Conservation (phyloP, 2,797 vertebrate species). For the Xiphophorus birchmanni region DNA sequence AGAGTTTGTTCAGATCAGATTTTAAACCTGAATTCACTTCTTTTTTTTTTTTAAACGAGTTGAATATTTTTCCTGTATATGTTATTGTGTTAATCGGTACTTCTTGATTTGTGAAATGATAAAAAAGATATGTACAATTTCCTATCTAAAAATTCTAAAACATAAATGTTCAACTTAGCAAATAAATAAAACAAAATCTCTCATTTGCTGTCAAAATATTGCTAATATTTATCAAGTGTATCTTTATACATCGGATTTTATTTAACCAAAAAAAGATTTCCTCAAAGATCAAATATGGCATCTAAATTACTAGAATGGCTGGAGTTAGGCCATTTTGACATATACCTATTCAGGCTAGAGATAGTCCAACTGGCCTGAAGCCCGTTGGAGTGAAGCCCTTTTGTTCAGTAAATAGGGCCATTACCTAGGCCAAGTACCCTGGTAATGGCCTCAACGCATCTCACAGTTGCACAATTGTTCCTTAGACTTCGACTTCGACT, state of each 20-base stretch:
- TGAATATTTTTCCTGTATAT: neutral
- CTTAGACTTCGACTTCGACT: too few relatives aligned
- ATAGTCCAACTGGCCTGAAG: too few relatives aligned
- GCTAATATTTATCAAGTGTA: neutral
- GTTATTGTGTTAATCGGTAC: neutral
- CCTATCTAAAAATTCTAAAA: neutral
- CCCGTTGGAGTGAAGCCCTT: too few relatives aligned
- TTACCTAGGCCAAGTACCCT: too few relatives aligned
- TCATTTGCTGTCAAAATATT: neutral
- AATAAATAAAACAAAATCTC: neutral
- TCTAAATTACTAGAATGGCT: too few relatives aligned
- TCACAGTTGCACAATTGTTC: too few relatives aligned
- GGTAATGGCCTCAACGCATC: too few relatives aligned
- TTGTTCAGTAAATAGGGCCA: too few relatives aligned
- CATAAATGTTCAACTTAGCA: neutral
- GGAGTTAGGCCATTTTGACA: too few relatives aligned
- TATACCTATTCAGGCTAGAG: too few relatives aligned
- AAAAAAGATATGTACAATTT: neutral
- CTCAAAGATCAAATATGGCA: neutral
- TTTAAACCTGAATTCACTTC: neutral
- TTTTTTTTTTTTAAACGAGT: neutral
- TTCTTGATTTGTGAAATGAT: neutral
- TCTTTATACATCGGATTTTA: neutral
- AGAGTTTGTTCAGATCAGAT: neutral
- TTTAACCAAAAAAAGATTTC: neutral